Conservation (phyloP, 64 coral and sea anemone genomes). For the Astreopora myriophthalma region DNA sequence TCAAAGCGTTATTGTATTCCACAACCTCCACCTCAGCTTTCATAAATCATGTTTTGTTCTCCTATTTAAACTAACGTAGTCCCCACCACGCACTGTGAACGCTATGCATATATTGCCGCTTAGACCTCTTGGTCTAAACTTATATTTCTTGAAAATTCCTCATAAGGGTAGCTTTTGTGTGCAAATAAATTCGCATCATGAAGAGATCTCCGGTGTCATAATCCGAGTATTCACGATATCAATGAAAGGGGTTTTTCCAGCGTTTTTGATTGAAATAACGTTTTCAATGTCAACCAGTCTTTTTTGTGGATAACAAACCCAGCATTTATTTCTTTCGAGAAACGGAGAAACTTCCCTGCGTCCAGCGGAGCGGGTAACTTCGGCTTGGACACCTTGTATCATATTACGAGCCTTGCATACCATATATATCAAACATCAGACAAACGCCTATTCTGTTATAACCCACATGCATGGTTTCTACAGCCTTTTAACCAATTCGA, state of each 20-base stretch:
- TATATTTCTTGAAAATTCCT: background rate
- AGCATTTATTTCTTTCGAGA: background rate
- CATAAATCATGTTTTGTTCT: background rate
- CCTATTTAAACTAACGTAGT: background rate
- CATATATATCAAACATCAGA: background rate
- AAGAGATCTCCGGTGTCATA: background rate
- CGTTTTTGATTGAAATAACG: background rate
- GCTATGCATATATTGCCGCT: too few species aligned
- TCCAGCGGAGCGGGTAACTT: background rate
- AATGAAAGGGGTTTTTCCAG: background rate
- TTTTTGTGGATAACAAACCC: background rate
- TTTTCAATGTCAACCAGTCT: background rate
- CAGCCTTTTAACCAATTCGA: background rate
- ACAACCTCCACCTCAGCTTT: background rate
- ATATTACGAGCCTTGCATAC: conserved; percentile 16
- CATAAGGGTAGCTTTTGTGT: background rate
- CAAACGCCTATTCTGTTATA: conserved; percentile 16
- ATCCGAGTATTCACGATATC: background rate
- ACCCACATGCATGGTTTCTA: background rate
- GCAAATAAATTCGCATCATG: background rate
- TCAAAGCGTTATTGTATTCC: conserved; percentile 45
- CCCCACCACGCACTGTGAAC: too few species aligned
- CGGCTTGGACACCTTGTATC: background rate
- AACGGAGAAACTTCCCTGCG: background rate
- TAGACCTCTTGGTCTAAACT: background rate